phyloP scores from a whole-genome alignment of 2,113 vertebrate genomes.

The Lepus timidus region DNA sequence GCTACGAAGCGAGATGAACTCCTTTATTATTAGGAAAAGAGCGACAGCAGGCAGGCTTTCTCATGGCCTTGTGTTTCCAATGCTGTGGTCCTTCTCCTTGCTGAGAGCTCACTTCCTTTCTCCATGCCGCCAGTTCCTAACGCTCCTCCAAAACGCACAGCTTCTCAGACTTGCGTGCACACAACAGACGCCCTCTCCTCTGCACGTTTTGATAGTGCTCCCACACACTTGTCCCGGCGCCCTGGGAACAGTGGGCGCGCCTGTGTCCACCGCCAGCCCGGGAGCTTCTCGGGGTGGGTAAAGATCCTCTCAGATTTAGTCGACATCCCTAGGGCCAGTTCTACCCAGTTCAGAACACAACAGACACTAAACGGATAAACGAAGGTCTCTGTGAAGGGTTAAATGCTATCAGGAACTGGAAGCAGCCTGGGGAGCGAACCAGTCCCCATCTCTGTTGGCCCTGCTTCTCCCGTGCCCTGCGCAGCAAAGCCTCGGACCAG shows the following conservation, averaged over 20 bases:
- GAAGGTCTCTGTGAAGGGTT: constrained; percentile 31
- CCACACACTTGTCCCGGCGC: background rate
- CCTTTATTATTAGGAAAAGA: constrained; percentile 35
- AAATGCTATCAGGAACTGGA: constrained; percentile 20
- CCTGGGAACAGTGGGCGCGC: background rate
- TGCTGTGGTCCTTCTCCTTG: background rate
- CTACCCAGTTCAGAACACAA: background rate
- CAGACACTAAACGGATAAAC: constrained; percentile 53
- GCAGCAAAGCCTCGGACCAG: background rate
- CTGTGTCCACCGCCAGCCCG: background rate
- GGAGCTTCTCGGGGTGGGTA: background rate
- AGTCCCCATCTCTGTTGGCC: background rate
- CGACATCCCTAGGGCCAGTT: background rate
- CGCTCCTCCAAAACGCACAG: background rate
- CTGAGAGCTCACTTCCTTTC: background rate
- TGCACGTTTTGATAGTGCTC: background rate
- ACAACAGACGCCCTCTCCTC: background rate
- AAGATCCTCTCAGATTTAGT: constrained; percentile 43
- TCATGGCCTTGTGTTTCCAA: background rate
- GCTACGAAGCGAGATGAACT: background rate
- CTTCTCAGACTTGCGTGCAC: background rate
- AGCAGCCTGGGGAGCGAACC: background rate
- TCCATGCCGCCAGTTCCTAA: background rate
- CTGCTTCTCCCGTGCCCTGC: background rate
- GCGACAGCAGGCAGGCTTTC: constrained; percentile 12